Base-by-base conservation (phyloP, 2,113 vertebrate species). In the Budorcas taxicolor region DNA sequence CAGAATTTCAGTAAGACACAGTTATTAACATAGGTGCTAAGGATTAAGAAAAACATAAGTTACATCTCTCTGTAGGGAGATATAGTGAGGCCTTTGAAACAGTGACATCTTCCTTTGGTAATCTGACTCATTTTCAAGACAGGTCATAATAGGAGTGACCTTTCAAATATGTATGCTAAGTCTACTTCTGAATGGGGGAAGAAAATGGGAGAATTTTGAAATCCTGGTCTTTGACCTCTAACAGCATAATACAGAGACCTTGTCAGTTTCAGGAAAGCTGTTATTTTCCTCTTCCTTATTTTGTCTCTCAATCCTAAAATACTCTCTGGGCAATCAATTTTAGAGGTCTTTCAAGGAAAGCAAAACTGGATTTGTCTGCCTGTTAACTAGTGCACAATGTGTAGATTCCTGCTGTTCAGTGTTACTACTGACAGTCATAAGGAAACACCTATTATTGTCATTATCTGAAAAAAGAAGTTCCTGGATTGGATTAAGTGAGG, bases 391-490 rank as follows among this genome's bases (percentile, higher is more conserved):
- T 90, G 47, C 40, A 87, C 33, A 86, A n/a, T 47, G 29, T 87
- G 21, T 31, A 29, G 92, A 33, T 87, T 71, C 93, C 95, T 2
- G 67, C 76, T 60, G 47, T 62, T 82, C 9, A 7, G 16, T 81
- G 76, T 64, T 53, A 71, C 81, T 71, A 64, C 57, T 40, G 45
- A 52, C 15, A 31, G 81, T 91, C 81, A 80, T 53, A 81, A 96
- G 40, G 33, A 76, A 82, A 88, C 15, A 55, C 96, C 90, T 71
- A 85, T 85, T 95, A 71, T 67, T 97, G 84, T 80, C 67, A 80
- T 96, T 83, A 91, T 60, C 88, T 95, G 82, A 95, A 93, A 91
- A 93, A 60, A 78, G 95, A 82, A 62, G 43, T 60, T 31, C 33
- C 0, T 53, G 36, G 71, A 12, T 88, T 95, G 47, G 71, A 47